phyloP scores from a whole-genome alignment of 2,888 invertebrate genomes.

The Luffia ferchaultella region DNA sequence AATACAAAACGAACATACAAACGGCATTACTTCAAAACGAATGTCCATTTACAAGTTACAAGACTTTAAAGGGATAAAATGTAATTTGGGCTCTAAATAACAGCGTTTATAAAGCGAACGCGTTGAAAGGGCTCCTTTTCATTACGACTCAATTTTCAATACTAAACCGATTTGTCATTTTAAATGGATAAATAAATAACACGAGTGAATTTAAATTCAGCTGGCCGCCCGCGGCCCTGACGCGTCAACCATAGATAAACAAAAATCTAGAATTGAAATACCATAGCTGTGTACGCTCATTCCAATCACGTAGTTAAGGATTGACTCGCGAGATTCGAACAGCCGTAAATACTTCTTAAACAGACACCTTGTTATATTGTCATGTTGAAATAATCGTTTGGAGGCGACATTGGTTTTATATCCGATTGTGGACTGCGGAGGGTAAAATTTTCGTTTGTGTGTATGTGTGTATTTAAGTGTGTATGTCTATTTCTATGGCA shows the following conservation, averaged over 20 bases:
- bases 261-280: not conserved
- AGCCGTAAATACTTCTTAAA: too few relatives aligned
- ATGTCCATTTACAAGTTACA: not conserved
- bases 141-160: not conserved
- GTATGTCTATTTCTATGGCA: too few relatives aligned
- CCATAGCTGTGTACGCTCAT: too few relatives aligned
- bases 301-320: too few relatives aligned
- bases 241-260: not conserved
- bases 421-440: too few relatives aligned
- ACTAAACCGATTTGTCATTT: not conserved
- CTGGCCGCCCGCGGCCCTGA: not conserved
- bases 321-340: too few relatives aligned
- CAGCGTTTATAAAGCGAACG: not conserved
- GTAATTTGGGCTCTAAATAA: not conserved
- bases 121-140: not conserved
- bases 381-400: too few relatives aligned
- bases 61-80: not conserved
- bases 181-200: not conserved
- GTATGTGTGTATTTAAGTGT: too few relatives aligned
- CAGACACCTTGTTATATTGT: too few relatives aligned
- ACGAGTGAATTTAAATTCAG: not conserved
- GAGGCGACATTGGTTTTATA: too few relatives aligned
- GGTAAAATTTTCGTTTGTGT: too few relatives aligned
- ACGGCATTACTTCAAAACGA: not conserved
- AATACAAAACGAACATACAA: not conserved